Evolutionary conservation across 2,888 invertebrate genomes (phyloP).

Genomic region (Drosophila pseudotalamancana): DNA sequence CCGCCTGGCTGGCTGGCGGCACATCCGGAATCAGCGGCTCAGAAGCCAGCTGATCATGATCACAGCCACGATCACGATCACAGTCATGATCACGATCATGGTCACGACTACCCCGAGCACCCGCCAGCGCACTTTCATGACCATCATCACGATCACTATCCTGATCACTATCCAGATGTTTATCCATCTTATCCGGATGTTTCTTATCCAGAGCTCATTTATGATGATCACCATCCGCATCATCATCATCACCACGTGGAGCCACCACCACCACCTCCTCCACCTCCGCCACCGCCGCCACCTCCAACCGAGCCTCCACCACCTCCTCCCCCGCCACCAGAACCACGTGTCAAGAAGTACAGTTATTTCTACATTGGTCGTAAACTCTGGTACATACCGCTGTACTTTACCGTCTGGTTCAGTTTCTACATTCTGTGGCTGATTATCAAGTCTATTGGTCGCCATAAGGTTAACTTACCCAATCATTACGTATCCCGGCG

Average conservation of each 20-base stretch:
- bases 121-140: conserved; percentile 80
- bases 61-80: conserved; percentile 54
- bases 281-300: conserved; percentile 73
- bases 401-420: conserved; percentile 88
- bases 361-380: conserved; percentile 89
- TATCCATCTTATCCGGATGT: conserved; percentile 72
- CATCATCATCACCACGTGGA: conserved; percentile 60
- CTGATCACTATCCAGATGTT: conserved; percentile 48
- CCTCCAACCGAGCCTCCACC: conserved; percentile 66
- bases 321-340: conserved; percentile 71
- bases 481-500: conserved; percentile 82
- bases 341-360: conserved; percentile 86
- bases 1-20: conserved; percentile 81
- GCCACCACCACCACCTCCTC: conserved; percentile 64
- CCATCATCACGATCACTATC: conserved; percentile 46
- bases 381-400: conserved; percentile 89
- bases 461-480: conserved; percentile 86
- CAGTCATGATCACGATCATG: conserved; percentile 58
- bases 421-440: conserved; percentile 87
- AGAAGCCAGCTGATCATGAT: conserved; percentile 63
- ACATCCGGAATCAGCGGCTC: conserved; percentile 71
- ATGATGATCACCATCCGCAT: conserved; percentile 62
- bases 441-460: conserved; percentile 88
- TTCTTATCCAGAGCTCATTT: conserved; percentile 59
- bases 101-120: no score